These are phyloP conservation scores for Heterochromis multidens DNA, from an alignment of 2,113 vertebrate genomes.

Conservation along the genomic window DNA sequence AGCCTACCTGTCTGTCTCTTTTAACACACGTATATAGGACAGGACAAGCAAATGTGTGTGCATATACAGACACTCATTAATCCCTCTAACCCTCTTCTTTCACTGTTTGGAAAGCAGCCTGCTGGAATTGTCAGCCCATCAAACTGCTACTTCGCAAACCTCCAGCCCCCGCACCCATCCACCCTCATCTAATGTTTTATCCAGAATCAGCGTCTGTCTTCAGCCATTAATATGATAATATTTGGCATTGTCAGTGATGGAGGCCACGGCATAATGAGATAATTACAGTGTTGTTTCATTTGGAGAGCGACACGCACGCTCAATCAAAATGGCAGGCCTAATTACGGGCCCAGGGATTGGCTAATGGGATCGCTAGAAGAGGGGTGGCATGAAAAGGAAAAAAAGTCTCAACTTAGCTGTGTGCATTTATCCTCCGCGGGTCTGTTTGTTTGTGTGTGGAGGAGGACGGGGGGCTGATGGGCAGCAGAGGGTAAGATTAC, in stretches of 20 bases:
- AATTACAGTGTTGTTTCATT: constrained; percentile 93
- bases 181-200: constrained; percentile 7
- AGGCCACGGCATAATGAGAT: constrained; percentile 84
- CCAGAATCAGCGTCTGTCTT: constrained; percentile 37
- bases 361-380: constrained; percentile 88
- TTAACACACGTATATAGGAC: background rate
- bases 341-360: constrained; percentile 93
- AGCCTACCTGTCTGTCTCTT: constrained; percentile 1
- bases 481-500: background rate
- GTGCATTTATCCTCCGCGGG: constrained; percentile 1
- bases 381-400: background rate
- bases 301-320: constrained; percentile 81
- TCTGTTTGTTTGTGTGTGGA: constrained; percentile 5
- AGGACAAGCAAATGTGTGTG: background rate
- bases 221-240: constrained; percentile 61
- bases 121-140: background rate
- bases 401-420: constrained; percentile 13
- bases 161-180: background rate
- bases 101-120: constrained; percentile 11
- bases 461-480: background rate
- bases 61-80: background rate
- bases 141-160: background rate
- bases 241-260: constrained; percentile 62
- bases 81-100: background rate
- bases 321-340: constrained; percentile 95